Evolutionary conservation across 2,888 invertebrate species (phyloP).

Genomic region (Acanthosepion lycidas): DNA sequence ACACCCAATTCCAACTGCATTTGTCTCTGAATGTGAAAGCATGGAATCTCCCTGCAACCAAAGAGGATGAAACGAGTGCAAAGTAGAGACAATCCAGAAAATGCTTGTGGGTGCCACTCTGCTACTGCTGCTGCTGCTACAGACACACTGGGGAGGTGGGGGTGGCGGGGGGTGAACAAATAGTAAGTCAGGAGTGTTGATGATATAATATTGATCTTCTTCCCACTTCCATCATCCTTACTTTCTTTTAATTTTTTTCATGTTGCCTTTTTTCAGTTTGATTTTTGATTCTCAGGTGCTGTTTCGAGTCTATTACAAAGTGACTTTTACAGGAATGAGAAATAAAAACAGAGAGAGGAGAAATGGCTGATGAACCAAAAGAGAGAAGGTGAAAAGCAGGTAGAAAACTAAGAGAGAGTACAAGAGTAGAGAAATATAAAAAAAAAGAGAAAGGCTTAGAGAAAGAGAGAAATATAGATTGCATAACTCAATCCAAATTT

Average conservation of each 20-base stretch:
- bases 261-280: neutral
- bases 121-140: neutral
- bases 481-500: neutral
- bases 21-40: neutral
- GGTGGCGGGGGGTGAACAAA: no score
- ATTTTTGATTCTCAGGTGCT: neutral
- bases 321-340: neutral
- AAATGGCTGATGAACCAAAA: neutral
- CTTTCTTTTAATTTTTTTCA: neutral
- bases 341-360: neutral
- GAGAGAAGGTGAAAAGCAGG: neutral
- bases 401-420: neutral
- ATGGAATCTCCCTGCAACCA: constrained; percentile 4
- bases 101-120: neutral
- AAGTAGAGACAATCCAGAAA: constrained; percentile 21
- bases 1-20: neutral
- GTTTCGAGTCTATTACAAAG: neutral
- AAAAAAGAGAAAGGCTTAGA: neutral
- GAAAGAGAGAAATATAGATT: neutral
- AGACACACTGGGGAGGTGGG: neutral
- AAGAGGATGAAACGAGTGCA: neutral
- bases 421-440: no score
- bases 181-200: neutral
- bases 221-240: neutral
- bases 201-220: constrained; percentile 9